Conservation (phyloP, 2,113 vertebrate species). For the Pituophis catenifer region DNA sequence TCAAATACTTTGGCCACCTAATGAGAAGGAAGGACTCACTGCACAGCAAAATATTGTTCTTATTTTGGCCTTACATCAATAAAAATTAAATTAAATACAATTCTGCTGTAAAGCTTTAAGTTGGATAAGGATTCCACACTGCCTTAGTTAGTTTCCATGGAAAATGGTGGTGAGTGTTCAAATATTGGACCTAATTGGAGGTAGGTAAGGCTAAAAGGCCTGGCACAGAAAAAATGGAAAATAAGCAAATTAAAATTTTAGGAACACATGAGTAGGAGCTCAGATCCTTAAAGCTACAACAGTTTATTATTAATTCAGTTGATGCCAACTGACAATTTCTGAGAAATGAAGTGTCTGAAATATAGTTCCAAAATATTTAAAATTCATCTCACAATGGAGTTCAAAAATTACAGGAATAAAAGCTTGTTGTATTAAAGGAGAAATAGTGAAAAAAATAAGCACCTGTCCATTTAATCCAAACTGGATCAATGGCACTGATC, state of each 20-base stretch:
- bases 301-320: conserved; percentile 32
- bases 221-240: conserved; percentile 24
- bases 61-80: neutral
- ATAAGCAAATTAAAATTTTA: conserved; percentile 35
- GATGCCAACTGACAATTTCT: conserved; percentile 39
- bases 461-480: conserved; percentile 1
- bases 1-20: too few relatives aligned
- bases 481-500: conserved; percentile 13
- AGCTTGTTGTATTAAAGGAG: neutral
- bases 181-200: conserved; percentile 19
- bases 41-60: neutral
- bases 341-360: conserved; percentile 27
- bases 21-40: too few relatives aligned
- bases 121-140: neutral
- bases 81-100: neutral
- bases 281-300: conserved; percentile 22
- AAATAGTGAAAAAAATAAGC: conserved; percentile 6
- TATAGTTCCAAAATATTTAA: neutral
- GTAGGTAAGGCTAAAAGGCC: conserved; percentile 19
- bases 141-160: conserved; percentile 4
- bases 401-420: neutral
- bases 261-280: neutral
- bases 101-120: neutral
- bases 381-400: neutral
- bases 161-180: conserved; percentile 3